A percentile compares a stretch with the other conserved stretches of the same genome.
Conservation (phyloP, 2,797 vertebrate species). For the Acanthornis magna region DNA sequence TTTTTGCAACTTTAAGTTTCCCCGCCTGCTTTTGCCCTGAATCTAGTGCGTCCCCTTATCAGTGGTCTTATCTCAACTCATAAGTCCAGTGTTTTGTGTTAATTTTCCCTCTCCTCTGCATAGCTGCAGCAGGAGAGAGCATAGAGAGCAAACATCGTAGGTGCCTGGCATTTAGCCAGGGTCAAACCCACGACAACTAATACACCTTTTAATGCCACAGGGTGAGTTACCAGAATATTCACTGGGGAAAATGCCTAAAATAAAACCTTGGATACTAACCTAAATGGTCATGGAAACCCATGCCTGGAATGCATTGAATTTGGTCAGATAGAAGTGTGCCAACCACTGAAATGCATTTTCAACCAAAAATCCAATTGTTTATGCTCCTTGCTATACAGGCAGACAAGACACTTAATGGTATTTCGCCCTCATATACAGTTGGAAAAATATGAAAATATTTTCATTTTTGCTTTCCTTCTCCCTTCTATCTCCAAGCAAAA, state of each 20-base stretch:
- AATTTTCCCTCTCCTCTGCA: no score
- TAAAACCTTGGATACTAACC: background rate
- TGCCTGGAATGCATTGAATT: background rate
- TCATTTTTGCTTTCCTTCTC: background rate
- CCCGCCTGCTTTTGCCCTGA: no score
- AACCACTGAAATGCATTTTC: background rate
- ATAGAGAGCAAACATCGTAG: no score
- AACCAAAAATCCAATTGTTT: background rate
- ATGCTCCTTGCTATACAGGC: background rate
- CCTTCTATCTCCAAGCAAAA: background rate
- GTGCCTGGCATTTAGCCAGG: no score
- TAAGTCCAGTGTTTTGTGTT: no score
- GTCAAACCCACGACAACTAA: no score
- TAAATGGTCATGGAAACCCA: background rate
- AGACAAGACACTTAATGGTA: background rate
- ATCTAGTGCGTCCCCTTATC: no score
- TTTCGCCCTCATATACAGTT: rapidly evolving
- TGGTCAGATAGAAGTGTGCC: background rate
- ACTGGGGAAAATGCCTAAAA: background rate
- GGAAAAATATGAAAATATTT: background rate
- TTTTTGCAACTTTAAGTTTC: no score
- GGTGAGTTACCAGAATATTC: background rate
- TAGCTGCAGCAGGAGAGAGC: no score
- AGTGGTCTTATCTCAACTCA: no score
- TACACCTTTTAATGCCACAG: background rate